phyloP scores from a whole-genome alignment of 2,113 vertebrate genomes.

The Rousettus leschenaultii region DNA sequence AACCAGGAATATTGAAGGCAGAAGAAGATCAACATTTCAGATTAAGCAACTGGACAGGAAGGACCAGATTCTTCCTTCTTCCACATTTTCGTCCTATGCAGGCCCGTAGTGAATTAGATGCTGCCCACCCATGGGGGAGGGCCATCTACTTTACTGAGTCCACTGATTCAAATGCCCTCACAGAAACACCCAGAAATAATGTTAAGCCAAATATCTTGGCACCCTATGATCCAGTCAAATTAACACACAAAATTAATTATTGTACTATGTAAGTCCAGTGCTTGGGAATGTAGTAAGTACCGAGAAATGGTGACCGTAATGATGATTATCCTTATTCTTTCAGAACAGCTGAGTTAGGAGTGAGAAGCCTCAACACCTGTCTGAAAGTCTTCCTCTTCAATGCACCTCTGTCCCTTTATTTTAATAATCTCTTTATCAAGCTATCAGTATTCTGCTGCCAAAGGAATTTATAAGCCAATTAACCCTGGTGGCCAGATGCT shows the following conservation, averaged over 20 bases:
- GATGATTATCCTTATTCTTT: not conserved
- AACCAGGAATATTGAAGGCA: not conserved
- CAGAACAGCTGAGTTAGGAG: not conserved
- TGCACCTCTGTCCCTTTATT: not conserved
- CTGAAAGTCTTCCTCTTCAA: not conserved
- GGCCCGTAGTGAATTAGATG: not conserved
- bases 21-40: not conserved
- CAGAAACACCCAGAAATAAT: not conserved
- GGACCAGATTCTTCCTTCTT: not conserved
- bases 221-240: not conserved
- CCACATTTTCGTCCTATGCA: not conserved
- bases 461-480: constrained; percentile 62
- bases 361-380: not conserved
- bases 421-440: constrained; percentile 39
- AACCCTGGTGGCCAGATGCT: not conserved
- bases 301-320: not conserved
- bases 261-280: not conserved
- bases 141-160: not conserved
- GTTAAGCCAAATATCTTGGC: not conserved
- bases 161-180: not conserved
- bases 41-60: not conserved
- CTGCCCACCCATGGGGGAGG: not conserved
- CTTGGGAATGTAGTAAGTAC: not conserved
- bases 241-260: not conserved
- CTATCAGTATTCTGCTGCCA: constrained; percentile 31